Evolutionary conservation across 2,113 vertebrate genomes (phyloP).

Genomic region (Chloropsis hardwickii): DNA sequence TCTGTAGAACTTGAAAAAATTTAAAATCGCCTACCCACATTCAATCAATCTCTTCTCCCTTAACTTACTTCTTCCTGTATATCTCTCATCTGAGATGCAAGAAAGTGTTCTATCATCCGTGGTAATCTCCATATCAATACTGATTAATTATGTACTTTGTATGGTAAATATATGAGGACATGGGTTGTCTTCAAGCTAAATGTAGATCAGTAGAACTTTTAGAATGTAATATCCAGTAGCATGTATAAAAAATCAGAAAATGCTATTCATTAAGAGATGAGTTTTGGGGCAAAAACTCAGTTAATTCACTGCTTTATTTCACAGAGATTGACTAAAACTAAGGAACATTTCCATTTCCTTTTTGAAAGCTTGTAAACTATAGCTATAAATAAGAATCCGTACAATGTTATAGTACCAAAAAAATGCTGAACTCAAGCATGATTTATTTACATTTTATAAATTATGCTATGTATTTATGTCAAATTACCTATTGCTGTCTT

Average conservation of each 20-base stretch:
- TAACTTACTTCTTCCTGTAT: neutral
- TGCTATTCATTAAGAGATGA: neutral
- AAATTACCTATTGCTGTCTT: neutral
- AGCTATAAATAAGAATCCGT: neutral
- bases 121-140: neutral
- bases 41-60: neutral
- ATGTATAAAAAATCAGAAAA: neutral
- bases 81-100: neutral
- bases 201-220: neutral
- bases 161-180: neutral
- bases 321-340: neutral
- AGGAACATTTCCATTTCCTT: neutral
- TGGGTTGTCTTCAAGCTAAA: neutral
- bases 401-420: neutral
- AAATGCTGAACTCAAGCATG: neutral
- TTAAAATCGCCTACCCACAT: rapidly evolving
- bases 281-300: neutral
- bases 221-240: neutral
- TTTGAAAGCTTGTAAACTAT: neutral
- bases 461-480: neutral
- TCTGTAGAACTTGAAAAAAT: neutral
- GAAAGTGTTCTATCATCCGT: neutral
- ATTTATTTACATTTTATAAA: neutral
- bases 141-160: neutral
- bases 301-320: neutral